Evolutionary conservation across 2,113 vertebrate species (phyloP), one percentile per base, ranked within the genome.

Genomic region (Electrona antarctica): DNA sequence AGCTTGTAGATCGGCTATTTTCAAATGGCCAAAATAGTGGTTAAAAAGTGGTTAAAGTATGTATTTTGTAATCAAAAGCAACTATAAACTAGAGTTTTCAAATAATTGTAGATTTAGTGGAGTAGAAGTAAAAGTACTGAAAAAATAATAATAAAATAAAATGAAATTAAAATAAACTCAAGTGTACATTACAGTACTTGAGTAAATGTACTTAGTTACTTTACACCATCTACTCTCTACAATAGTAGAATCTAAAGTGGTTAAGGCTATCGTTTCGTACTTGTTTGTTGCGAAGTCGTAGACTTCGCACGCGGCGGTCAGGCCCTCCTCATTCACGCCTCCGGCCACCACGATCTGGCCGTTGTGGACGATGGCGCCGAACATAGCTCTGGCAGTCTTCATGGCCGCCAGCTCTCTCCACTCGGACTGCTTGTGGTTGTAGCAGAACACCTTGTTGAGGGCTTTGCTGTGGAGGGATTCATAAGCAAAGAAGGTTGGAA

Each of bases 391-490:
- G 80, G 96, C 88, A 0, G 93, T 95, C 91, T 95, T 98, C 98
- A 99, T 98, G 29, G 95, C 95, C 13, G 96, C 94, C 80, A 98
- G 84, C 80, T 99, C 97, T 85, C 94, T 94, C 98, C 98, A 99
- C 77, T 99, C 98, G 8, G 95, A 94, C 89, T 98, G 97, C 90
- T 98, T 99, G 71, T 98, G 93, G 83, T 97, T 99, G 92, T 97
- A 97, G 12, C 86, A 90, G 82, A 99, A 98, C 85, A 96, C 73
- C 78, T 98, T 96, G 77, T 96, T 98, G 66, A 98, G 92, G 76
- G 96, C 97, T 94, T 98, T 99, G 89, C 98, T 99, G 88, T 12
- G 52, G 71, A 62, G 13, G 64, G 3, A 1, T 47, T 8, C 48
- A 41, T 6, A 41, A 41, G 5, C 33, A 41, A 41, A 3, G 33